These are phyloP conservation scores for Nannoperca australis DNA, from an alignment of 2,797 vertebrate genomes.

Conservation along the genomic window DNA sequence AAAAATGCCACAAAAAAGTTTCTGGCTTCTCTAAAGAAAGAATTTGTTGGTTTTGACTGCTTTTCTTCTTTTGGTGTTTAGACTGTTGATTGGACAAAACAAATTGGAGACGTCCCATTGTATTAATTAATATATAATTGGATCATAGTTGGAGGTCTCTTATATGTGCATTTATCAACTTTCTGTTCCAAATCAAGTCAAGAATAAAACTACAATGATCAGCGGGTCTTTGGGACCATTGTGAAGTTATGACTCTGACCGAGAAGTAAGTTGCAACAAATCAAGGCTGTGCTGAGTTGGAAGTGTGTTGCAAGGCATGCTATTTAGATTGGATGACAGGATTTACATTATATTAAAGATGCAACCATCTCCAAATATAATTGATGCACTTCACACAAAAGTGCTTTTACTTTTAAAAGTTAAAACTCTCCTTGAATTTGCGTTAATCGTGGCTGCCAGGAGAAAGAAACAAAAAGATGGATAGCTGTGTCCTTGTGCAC, in stretches of 20 bases:
- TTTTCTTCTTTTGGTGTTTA: background rate
- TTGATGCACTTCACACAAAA: background rate
- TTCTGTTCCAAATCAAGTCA: background rate
- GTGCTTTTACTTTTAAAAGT: conserved; percentile 18
- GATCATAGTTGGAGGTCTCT: background rate
- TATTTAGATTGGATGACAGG: conserved; percentile 1
- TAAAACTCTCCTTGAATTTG: conserved; percentile 3
- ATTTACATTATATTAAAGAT: background rate
- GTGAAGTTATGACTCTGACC: conserved; percentile 16
- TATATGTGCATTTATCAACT: background rate
- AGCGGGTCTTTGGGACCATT: background rate
- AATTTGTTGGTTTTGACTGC: background rate
- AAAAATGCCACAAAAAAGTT: background rate
- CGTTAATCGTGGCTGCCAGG: background rate
- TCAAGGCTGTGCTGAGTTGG: background rate
- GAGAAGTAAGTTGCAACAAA: background rate
- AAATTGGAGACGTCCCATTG: background rate
- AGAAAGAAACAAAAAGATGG: conserved; percentile 7
- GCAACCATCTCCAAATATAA: background rate
- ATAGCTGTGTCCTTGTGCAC: conserved; percentile 21
- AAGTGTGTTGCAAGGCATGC: background rate
- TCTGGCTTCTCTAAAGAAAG: background rate
- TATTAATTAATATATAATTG: background rate
- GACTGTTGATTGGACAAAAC: background rate
- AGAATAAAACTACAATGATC: background rate